Conservation (phyloP, 2,888 invertebrate genomes). For the Mesorhabditis belari region DNA sequence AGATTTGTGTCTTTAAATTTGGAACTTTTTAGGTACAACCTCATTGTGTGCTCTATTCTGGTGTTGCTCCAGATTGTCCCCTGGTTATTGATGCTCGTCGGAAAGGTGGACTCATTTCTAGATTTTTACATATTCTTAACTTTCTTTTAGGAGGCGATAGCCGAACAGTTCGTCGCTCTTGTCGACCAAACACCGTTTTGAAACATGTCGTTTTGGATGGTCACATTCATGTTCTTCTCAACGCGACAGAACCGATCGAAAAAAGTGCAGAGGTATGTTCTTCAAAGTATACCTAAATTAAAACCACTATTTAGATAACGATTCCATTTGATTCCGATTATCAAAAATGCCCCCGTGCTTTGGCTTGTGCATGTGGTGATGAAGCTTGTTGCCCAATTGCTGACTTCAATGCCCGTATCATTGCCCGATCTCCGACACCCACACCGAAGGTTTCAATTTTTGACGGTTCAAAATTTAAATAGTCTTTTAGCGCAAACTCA, state of each 20-base stretch:
- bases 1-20: no score
- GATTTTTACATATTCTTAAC: no score
- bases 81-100: not conserved
- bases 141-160: no score
- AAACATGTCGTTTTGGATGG: constrained; percentile 15
- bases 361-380: constrained; percentile 7
- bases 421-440: not conserved
- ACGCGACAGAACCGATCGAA: constrained; percentile 8
- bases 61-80: not conserved
- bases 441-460: no score
- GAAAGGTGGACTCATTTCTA: no score
- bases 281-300: not conserved
- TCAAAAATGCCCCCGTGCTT: not conserved
- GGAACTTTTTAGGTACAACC: not conserved
- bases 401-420: not conserved
- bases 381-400: not conserved
- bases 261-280: constrained; percentile 6
- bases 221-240: constrained; percentile 12
- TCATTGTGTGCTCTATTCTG: not conserved
- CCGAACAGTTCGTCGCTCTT: not conserved
- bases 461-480: no score
- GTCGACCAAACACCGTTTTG: constrained; percentile 15
- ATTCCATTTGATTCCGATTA: constrained; percentile 18
- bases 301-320: constrained; percentile 8
- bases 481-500: no score